A percentile compares a stretch with the other conserved stretches of the same genome.
phyloP scores from a whole-genome alignment of 1,140 invertebrate genomes.

The Hylaeus anthracinus region DNA sequence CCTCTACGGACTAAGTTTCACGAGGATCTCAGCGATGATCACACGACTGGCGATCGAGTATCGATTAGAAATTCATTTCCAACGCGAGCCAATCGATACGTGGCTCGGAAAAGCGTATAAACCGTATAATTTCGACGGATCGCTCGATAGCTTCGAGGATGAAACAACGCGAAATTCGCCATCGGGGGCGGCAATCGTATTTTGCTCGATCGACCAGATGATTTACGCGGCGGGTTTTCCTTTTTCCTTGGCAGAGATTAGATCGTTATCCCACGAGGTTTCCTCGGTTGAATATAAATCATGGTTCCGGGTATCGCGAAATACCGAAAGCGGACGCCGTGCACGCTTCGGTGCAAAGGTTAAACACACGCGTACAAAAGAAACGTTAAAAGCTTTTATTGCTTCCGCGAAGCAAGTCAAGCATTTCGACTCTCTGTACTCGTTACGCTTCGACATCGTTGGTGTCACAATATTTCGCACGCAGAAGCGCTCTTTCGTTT shows the following conservation, averaged over 20 bases:
- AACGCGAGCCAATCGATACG: not conserved
- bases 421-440: constrained; percentile 28
- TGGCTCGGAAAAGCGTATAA: not conserved
- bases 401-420: constrained; percentile 42
- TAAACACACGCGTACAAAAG: constrained; percentile 42
- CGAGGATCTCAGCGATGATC: not conserved
- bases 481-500: not conserved
- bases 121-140: constrained; percentile 4
- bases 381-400: constrained; percentile 37
- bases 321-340: not conserved
- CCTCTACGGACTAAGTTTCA: not conserved
- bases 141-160: not conserved
- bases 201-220: not conserved
- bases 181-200: not conserved
- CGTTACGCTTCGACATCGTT: constrained; percentile 11
- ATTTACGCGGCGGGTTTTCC: constrained; percentile 1
- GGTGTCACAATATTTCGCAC: not conserved
- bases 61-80: constrained; percentile 12
- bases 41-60: not conserved
- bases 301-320: constrained; percentile 19
- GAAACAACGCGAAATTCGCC: constrained; percentile 7
- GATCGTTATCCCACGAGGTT: constrained; percentile 5
- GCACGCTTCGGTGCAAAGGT: constrained; percentile 28
- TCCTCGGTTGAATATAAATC: constrained; percentile 24
- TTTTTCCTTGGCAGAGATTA: not conserved